Conservation (phyloP, 2,888 invertebrate species). For the Papilio demoleus region DNA sequence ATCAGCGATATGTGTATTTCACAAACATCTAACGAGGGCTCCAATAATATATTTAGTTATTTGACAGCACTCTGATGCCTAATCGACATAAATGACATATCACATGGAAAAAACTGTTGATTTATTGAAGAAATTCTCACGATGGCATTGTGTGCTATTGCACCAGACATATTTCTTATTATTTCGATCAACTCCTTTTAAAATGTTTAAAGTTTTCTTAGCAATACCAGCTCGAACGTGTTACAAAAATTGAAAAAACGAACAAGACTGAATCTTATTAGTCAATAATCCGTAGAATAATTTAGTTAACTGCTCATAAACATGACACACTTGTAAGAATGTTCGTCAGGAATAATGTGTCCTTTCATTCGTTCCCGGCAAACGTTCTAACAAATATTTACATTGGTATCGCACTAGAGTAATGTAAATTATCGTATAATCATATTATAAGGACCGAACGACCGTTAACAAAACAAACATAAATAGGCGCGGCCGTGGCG, state of each 20-base stretch:
- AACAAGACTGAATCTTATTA: not conserved
- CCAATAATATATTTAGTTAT: slow-evolving; percentile 70
- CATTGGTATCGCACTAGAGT: slow-evolving; percentile 53
- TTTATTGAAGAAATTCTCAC: slow-evolving; percentile 29
- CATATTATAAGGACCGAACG: slow-evolving; percentile 62
- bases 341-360: slow-evolving; percentile 18
- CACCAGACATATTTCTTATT: not conserved
- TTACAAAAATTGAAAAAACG: not conserved
- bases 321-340: not conserved
- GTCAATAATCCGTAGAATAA: not conserved
- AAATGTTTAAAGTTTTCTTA: not conserved
- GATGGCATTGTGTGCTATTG: slow-evolving; percentile 22
- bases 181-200: not conserved
- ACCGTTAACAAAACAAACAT: slow-evolving; percentile 69
- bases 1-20: slow-evolving; percentile 66
- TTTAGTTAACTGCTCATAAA: not conserved
- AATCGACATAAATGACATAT: slow-evolving; percentile 62
- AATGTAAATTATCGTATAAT: slow-evolving; percentile 67
- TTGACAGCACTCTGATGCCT: slow-evolving; percentile 65
- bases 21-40: slow-evolving; percentile 70
- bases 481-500: slow-evolving; percentile 56
- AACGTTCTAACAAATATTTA: slow-evolving; percentile 61
- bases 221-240: not conserved
- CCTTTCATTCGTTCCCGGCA: slow-evolving; percentile 34
- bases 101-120: slow-evolving; percentile 50